These are phyloP conservation scores for Procapra przewalskii DNA, from an alignment of 2,113 vertebrate species.

Conservation along the genomic window DNA sequence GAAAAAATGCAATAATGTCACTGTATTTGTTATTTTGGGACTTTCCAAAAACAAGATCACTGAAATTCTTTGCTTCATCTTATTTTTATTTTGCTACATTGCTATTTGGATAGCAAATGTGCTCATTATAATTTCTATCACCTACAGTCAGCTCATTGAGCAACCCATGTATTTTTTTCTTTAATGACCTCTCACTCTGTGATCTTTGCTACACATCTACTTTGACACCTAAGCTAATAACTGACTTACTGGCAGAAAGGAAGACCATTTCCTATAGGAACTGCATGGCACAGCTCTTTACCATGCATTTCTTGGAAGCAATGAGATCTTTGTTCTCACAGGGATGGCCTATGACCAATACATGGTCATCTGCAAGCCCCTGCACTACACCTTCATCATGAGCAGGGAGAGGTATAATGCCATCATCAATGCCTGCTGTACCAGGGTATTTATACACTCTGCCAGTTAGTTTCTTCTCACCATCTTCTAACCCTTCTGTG, in stretches of 20 bases:
- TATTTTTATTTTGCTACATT: conserved; percentile 50
- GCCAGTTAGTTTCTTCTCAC: conserved; percentile 7
- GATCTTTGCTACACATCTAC: conserved; percentile 41
- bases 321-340: conserved; percentile 42
- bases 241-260: background rate
- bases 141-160: background rate
- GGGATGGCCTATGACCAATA: conserved; percentile 56
- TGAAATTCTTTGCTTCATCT: background rate
- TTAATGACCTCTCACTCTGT: conserved; percentile 6
- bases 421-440: background rate
- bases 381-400: conserved; percentile 8
- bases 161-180: conserved; percentile 55
- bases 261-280: conserved; percentile 11
- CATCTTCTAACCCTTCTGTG: conserved; percentile 24
- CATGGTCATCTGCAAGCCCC: conserved; percentile 44
- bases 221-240: background rate
- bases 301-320: conserved; percentile 18
- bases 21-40: conserved; percentile 38
- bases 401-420: background rate
- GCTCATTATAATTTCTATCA: conserved; percentile 38
- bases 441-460: background rate
- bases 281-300: conserved; percentile 47
- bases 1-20: conserved; percentile 27
- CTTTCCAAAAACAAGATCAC: conserved; percentile 35
- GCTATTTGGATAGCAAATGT: conserved; percentile 22